Evolutionary conservation across 2,888 invertebrate species (phyloP).

Genomic region (Quadroppia sp.): DNA sequence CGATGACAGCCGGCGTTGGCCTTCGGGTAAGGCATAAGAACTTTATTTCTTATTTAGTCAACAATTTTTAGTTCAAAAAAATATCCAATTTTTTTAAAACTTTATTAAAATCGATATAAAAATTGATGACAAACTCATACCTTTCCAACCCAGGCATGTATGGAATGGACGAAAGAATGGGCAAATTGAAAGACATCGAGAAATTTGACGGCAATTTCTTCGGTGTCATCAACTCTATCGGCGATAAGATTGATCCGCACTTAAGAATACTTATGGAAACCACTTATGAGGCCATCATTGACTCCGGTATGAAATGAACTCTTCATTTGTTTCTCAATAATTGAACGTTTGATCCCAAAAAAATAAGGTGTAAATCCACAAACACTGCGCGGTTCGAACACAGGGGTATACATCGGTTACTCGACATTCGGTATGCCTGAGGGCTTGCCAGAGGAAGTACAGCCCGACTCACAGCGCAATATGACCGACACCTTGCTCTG

Average conservation of each 20-base stretch:
- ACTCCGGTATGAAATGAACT: slow-evolving; percentile 61
- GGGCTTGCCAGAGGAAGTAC: slow-evolving; percentile 70
- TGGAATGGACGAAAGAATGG: slow-evolving; percentile 69
- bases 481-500: slow-evolving; percentile 62
- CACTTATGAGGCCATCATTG: slow-evolving; percentile 86
- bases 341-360: too few relatives aligned
- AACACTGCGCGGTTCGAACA: slow-evolving; percentile 76
- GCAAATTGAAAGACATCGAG: slow-evolving; percentile 66
- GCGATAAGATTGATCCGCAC: slow-evolving; percentile 86
- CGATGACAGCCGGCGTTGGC: slow-evolving; percentile 83
- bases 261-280: slow-evolving; percentile 80
- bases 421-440: slow-evolving; percentile 84
- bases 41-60: background rate
- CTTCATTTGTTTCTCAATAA: too few relatives aligned
- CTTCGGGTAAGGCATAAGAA: slow-evolving; percentile 58
- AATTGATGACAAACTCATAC: background rate
- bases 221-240: slow-evolving; percentile 84
- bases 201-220: slow-evolving; percentile 84
- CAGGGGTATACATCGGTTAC: slow-evolving; percentile 91
- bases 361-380: slow-evolving; percentile 67
- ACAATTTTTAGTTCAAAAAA: background rate
- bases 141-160: slow-evolving; percentile 60
- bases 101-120: background rate
- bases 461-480: slow-evolving; percentile 73
- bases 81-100: background rate